Conservation (phyloP, 2,888 invertebrate genomes). For the Lithodes maja region DNA sequence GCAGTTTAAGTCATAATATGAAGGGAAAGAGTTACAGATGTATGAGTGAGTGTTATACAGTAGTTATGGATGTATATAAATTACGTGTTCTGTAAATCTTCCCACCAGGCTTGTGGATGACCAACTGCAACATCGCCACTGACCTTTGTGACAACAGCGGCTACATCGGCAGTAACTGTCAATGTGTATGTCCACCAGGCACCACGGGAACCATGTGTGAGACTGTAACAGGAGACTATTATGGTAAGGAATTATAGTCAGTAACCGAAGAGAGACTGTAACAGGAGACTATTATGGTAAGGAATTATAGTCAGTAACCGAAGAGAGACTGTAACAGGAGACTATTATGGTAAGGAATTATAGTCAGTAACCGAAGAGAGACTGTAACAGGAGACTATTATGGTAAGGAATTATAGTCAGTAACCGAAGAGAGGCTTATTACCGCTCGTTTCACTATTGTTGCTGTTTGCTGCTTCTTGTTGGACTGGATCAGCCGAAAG, state of each 20-base stretch:
- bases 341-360: constrained; percentile 15
- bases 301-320: too few species aligned
- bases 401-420: background rate
- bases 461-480: too few species aligned
- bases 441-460: too few species aligned
- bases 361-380: too few species aligned
- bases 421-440: too few species aligned
- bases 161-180: background rate
- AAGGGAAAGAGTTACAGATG: too few species aligned
- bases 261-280: too few species aligned
- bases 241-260: background rate
- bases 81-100: background rate
- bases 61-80: too few species aligned
- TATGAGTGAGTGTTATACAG: too few species aligned
- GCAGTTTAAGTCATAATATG: too few species aligned
- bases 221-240: constrained; percentile 1
- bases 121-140: background rate
- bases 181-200: background rate
- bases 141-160: background rate
- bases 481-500: too few species aligned
- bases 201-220: background rate
- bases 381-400: constrained; percentile 6
- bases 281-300: too few species aligned
- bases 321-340: background rate
- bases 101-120: background rate